These are phyloP conservation scores for Myotis planiceps DNA, from an alignment of 2,797 vertebrate species.

Conservation along the genomic window DNA sequence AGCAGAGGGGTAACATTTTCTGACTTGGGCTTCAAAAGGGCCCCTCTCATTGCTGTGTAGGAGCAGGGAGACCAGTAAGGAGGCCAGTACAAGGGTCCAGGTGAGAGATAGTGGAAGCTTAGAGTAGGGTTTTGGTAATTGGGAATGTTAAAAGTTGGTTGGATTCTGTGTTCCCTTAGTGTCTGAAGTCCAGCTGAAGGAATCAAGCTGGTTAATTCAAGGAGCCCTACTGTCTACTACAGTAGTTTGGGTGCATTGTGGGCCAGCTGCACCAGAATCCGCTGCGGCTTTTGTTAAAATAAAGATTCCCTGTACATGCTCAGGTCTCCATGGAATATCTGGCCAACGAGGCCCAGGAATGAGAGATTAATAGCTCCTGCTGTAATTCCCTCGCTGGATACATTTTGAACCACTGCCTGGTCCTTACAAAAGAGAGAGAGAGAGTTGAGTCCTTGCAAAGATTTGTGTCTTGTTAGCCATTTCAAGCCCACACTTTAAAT, in stretches of 20 bases:
- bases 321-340: not conserved
- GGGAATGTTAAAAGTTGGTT: not conserved
- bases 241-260: not conserved
- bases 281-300: not conserved
- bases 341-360: not conserved
- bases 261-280: not conserved
- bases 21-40: not conserved
- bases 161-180: not conserved
- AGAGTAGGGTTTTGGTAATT: not conserved
- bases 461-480: not conserved
- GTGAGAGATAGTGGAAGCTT: not conserved
- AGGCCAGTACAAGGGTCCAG: not conserved
- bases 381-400: not conserved
- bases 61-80: not conserved
- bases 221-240: not conserved
- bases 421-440: not conserved
- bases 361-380: not conserved
- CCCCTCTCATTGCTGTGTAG: not conserved
- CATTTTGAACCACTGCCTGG: not conserved
- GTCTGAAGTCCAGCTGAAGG: not conserved
- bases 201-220: not conserved
- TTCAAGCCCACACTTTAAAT: not conserved
- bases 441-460: not conserved
- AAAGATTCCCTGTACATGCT: not conserved
- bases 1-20: not conserved